Base-by-base conservation (phyloP, 30 jellyfish, hydroid and myxozoan species). In the Aurelia sp. region DNA sequence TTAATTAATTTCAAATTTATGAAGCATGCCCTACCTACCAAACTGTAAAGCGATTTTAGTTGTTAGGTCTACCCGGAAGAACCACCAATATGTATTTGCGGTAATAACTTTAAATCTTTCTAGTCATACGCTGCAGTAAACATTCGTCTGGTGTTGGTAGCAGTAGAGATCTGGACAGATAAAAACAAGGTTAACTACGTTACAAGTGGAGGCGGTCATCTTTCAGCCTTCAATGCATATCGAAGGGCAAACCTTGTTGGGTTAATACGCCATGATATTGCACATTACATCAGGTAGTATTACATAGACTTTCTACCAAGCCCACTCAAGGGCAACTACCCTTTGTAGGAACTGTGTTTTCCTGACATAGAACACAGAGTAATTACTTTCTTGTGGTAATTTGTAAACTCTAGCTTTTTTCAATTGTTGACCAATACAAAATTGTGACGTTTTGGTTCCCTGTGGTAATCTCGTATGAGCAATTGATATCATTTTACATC, bases 81-180 rank as follows among this genome's bases (percentile, higher is more conserved):
- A 27, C 33, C 33, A 27, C 1, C 33, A 27, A 27, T 27, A 27
- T 27, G 33, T 27, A 27, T 27, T 27, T 27, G 2, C 2, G 55
- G 16, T 44, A 44, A 7, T 7, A 44, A 44, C 55, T 5, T 44
- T 10, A 44, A 5, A 6, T 52, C 17, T 18, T 65, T 76, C 23
- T 55, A 93, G 98, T 81, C 96, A 33, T 93, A 87, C 67, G 94
- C 91, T 59, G 97, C 96, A 9, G 88, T 93, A 71, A 88, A 88
- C 76, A 66, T 93, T 37, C 98, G 98, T 41, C 2, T 93, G 20
- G 97, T 93, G 23, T 51, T 93, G 57, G 97, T 88, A 3, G 98
- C 91, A 3, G 16, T 93, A 22, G 97, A 93, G 35, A 84, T 92
- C 21, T 92, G 94, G 92, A 92, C 96, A 12, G 87, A 80, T 62